These are phyloP conservation scores for Neoaliturus tenellus DNA, from an alignment of 2,888 invertebrate species.

Conservation along the genomic window DNA sequence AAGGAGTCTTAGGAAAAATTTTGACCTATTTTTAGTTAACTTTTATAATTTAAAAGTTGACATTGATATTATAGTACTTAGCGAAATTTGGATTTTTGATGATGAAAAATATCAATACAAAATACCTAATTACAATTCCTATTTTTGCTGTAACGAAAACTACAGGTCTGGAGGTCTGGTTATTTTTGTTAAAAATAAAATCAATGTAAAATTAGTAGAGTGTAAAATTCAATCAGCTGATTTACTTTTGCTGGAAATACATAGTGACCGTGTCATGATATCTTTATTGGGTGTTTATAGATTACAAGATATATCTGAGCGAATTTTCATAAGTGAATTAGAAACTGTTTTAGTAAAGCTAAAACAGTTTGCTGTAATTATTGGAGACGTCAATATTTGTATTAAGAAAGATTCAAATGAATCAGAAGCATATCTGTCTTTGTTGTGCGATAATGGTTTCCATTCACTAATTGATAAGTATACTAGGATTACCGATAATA, in stretches of 20 bases:
- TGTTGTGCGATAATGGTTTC: not conserved
- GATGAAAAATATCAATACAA: not conserved
- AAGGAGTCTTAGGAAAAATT: slow-evolving; percentile 30
- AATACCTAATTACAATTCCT: not conserved
- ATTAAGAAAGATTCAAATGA: not conserved
- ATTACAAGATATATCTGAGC: not conserved
- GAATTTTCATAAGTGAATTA: not conserved
- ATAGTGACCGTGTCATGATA: not conserved
- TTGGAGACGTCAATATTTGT: not conserved
- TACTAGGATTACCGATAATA: not conserved
- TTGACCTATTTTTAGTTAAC: slow-evolving; percentile 11
- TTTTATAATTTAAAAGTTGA: not conserved
- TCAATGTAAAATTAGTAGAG: not conserved
- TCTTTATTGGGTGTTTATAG: not conserved
- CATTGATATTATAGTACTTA: slow-evolving; percentile 14
- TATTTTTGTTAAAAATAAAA: not conserved
- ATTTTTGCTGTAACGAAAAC: not conserved
- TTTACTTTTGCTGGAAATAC: not conserved
- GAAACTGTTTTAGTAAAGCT: not conserved
- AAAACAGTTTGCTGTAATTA: not conserved
- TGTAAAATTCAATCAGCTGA: not conserved
- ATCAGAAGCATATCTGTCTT: not conserved
- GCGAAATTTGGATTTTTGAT: slow-evolving; percentile 10
- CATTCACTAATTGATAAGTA: not conserved
- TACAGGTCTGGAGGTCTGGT: not conserved